Conservation (phyloP, 2,797 vertebrate genomes). For the Adrianichthys oophorus region DNA sequence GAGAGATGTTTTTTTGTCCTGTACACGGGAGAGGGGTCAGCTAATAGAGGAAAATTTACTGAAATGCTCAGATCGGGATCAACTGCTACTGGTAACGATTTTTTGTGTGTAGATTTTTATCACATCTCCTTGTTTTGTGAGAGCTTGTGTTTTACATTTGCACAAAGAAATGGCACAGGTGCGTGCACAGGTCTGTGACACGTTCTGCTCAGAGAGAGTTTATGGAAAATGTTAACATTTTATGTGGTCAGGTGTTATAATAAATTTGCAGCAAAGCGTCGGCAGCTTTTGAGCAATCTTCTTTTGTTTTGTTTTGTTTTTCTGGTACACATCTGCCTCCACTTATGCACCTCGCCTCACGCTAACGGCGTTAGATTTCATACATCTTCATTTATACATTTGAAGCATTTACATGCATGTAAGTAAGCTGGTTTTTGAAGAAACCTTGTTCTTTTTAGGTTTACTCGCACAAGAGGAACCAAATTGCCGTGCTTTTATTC, state of each 20-base stretch:
- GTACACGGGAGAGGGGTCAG: slow-evolving; percentile 15
- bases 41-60: slow-evolving; percentile 35
- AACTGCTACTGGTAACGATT: slow-evolving; percentile 17
- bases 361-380: too few species aligned
- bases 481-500: too few species aligned
- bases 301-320: not conserved
- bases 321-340: not conserved
- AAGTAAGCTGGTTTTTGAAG: too few species aligned
- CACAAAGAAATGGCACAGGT: slow-evolving; percentile 38
- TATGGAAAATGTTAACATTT: slow-evolving; percentile 44
- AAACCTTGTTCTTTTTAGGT: too few species aligned
- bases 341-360: too few species aligned
- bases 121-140: slow-evolving; percentile 20
- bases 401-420: too few species aligned
- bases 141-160: slow-evolving; percentile 50
- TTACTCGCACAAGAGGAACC: too few species aligned
- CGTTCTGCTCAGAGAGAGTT: slow-evolving; percentile 36
- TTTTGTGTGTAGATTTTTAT: slow-evolving; percentile 22
- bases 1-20: slow-evolving; percentile 25
- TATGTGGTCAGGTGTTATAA: slow-evolving; percentile 61
- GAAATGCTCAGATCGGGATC: slow-evolving; percentile 13
- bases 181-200: slow-evolving; percentile 35
- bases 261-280: slow-evolving; percentile 62
- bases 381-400: too few species aligned
- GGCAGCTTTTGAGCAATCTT: slow-evolving; percentile 14